phyloP scores from a whole-genome alignment of 1,140 invertebrate genomes.

The Heliconius eleuchia region DNA sequence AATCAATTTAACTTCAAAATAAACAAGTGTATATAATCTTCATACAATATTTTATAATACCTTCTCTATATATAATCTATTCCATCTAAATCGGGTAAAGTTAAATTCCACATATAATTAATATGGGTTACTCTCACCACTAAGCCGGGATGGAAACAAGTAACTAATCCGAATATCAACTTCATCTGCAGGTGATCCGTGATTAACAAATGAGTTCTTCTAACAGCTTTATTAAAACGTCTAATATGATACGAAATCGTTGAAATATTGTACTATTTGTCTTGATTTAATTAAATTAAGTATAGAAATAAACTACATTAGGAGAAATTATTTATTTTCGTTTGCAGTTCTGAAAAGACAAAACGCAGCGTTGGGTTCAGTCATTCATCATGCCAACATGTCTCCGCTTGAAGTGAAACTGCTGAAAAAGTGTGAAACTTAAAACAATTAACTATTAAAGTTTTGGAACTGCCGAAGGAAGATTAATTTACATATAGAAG shows the following conservation, averaged over 20 bases:
- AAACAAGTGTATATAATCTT: not conserved
- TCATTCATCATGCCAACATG: no score
- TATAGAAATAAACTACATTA: no score
- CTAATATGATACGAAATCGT: conserved; percentile 1
- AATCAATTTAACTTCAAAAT: no score
- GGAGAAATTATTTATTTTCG: no score
- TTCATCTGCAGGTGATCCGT: conserved; percentile 24
- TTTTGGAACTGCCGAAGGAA: no score
- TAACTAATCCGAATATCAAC: conserved; percentile 28
- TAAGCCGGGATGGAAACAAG: conserved; percentile 28
- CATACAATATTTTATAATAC: not conserved
- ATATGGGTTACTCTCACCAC: conserved; percentile 20
- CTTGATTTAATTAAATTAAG: not conserved
- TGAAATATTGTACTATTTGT: not conserved
- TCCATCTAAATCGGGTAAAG: not conserved
- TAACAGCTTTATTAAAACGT: conserved; percentile 27
- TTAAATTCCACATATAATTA: conserved; percentile 2
- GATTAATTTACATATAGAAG: no score
- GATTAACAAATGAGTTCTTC: conserved; percentile 28
- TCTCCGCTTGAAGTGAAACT: no score
- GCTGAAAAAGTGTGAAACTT: no score
- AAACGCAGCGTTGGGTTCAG: no score
- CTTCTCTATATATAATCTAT: not conserved
- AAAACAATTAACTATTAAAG: no score
- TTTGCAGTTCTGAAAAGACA: no score